Evolutionary conservation across 2,113 vertebrate genomes (phyloP), one percentile per base, ranked within the genome.

Genomic region (Sturnus vulgaris): DNA sequence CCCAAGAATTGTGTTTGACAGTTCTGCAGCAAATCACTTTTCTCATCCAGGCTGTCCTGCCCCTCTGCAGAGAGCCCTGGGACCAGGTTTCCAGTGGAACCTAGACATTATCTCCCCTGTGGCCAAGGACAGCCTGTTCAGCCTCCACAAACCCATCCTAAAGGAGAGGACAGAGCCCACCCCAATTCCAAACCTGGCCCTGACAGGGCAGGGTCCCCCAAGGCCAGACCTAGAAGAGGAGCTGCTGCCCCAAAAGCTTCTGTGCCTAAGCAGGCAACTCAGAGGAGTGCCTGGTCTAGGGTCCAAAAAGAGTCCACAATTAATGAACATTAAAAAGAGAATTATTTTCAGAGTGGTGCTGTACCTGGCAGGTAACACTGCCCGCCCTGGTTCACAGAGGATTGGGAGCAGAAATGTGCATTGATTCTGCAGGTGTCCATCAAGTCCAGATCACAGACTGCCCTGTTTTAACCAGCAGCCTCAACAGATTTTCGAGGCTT

Each of bases 131-230:
- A 66, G 11, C 0, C 0, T 1, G 33, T 8, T 44, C n/a, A 81
- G 31, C 37, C 91, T 81, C 53, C 55, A 35, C 11, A 64, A 82
- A 91, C 35, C 53, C 77, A 77, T 17, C 31, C 50, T 10, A 4
- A 9, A 0, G 1, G 35, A 50, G 68, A 17, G 0, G 4, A 22
- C 11, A 40, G 23, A 83, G 25, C 40, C 37, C 59, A 70, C 16
- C 31, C 42, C 22, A 5, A 1, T 1, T 4, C 39, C 44, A 79
- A 23, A 69, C 49, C 40, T 59, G 10, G 28, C 15, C 37, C 49
- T 39, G n/a, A 28, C 25, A 14, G 19, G 19, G 55, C 56, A 61
- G 21, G 5, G 25, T 53, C 7, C 2, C 16, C 28, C 44, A 1
- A 0, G 6, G 22, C 31, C 92, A 79, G 20, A 39, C 3, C 15